Evolutionary conservation across 2,888 invertebrate genomes (phyloP).

Genomic region (Troides helena): DNA sequence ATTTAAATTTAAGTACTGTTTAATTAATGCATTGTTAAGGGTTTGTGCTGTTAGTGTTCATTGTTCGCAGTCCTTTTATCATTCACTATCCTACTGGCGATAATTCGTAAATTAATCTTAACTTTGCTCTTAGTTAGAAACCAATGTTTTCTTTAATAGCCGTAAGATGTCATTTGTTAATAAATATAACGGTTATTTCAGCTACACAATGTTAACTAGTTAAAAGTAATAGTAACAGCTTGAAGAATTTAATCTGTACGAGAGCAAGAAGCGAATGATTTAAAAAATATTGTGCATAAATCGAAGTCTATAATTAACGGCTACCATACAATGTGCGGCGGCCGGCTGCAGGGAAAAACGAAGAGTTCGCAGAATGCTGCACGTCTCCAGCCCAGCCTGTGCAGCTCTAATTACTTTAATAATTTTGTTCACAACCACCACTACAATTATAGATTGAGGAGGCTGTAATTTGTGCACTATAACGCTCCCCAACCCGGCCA

Average conservation of each 20-base stretch:
- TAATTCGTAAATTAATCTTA: too few relatives aligned
- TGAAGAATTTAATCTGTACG: constrained; percentile 3
- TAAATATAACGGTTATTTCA: too few relatives aligned
- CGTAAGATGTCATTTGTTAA: too few relatives aligned
- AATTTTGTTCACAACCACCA: constrained; percentile 48
- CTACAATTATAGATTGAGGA: constrained; percentile 55
- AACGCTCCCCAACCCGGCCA: constrained; percentile 40
- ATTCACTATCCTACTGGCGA: too few relatives aligned
- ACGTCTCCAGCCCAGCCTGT: not conserved
- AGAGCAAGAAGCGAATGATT: not conserved
- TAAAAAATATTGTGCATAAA: constrained; percentile 12
- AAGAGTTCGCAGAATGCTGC: constrained; percentile 8
- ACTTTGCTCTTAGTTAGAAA: too few relatives aligned
- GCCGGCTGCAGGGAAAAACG: constrained; percentile 10
- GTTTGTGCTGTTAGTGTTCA: too few relatives aligned
- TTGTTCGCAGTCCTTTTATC: too few relatives aligned
- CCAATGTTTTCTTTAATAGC: too few relatives aligned
- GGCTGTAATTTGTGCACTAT: constrained; percentile 58
- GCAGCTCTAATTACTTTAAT: constrained; percentile 26
- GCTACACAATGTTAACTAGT: too few relatives aligned
- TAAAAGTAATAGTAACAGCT: not conserved
- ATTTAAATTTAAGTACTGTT: too few relatives aligned
- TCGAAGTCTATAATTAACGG: constrained; percentile 20
- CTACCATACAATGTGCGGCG: constrained; percentile 14
- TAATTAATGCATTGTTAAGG: too few relatives aligned